Percentiles rank a stretch among this genome's conserved stretches.
Evolutionary conservation across 1,140 invertebrate genomes (phyloP).

Genomic region (Diachasmimorpha longicaudata): DNA sequence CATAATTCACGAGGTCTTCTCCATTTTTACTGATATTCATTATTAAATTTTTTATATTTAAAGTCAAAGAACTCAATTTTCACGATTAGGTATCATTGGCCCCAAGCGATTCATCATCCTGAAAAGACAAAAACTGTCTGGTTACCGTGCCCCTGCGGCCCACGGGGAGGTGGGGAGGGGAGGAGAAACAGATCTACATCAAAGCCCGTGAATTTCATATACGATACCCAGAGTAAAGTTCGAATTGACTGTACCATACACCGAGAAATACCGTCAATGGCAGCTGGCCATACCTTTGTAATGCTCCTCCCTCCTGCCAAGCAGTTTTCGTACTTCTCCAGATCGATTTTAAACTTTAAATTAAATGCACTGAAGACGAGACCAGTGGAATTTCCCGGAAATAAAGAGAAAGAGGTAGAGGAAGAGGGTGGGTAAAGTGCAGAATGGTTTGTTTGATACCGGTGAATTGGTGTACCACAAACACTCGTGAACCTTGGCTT

Average conservation of each 20-base stretch:
- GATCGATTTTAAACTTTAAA: slow-evolving; percentile 23
- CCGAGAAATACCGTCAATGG: not conserved
- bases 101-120: not conserved
- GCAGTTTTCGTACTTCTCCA: not conserved
- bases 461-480: not conserved
- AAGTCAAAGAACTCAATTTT: not conserved
- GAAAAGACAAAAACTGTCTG: not conserved
- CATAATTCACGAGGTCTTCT: not conserved
- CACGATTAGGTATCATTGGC: not conserved
- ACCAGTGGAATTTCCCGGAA: not conserved
- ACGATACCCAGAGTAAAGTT: not conserved
- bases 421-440: not conserved
- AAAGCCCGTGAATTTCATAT: not conserved
- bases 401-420: not conserved
- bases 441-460: not conserved
- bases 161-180: too few species aligned
- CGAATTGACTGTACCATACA: not conserved
- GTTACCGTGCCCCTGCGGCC: not conserved
- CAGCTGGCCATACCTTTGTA: not conserved
- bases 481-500: not conserved
- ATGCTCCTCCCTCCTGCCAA: not conserved
- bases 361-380: slow-evolving; percentile 8
- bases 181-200: too few species aligned
- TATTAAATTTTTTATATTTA: not conserved
- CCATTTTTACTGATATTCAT: not conserved